phyloP scores from a whole-genome alignment of 2,113 vertebrate genomes.

The Cynocephalus volans region DNA sequence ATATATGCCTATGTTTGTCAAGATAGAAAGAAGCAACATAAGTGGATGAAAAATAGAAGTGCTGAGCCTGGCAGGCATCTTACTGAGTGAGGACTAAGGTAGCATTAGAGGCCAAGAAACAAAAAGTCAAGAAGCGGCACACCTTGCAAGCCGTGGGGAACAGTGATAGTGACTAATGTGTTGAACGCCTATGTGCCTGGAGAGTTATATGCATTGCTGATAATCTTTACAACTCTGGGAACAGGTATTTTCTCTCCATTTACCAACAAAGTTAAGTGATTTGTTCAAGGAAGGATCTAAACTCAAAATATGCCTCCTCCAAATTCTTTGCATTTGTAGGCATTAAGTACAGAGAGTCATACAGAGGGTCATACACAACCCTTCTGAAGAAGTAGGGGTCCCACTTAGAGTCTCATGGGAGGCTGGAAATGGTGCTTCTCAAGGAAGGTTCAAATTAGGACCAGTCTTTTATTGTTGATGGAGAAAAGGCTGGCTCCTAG shows the following conservation, averaged over 20 bases:
- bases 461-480: not conserved
- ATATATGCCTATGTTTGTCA: not conserved
- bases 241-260: conserved; percentile 6
- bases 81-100: not conserved
- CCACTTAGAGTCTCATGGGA: not conserved
- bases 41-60: not conserved
- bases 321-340: not conserved
- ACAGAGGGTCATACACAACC: not conserved
- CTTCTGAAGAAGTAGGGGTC: not conserved
- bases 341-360: not conserved
- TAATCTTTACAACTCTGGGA: not conserved
- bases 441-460: not conserved
- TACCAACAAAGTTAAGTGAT: not conserved
- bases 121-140: not conserved
- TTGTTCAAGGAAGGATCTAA: not conserved
- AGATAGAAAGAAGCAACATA: not conserved
- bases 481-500: not conserved
- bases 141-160: not conserved
- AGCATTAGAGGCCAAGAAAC: not conserved
- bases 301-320: not conserved
- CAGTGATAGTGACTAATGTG: not conserved
- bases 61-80: not conserved
- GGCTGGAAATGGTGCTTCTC: not conserved
- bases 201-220: not conserved
- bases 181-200: not conserved